Base-by-base conservation (phyloP, 2,113 vertebrate genomes). In the Lampris incognitus region DNA sequence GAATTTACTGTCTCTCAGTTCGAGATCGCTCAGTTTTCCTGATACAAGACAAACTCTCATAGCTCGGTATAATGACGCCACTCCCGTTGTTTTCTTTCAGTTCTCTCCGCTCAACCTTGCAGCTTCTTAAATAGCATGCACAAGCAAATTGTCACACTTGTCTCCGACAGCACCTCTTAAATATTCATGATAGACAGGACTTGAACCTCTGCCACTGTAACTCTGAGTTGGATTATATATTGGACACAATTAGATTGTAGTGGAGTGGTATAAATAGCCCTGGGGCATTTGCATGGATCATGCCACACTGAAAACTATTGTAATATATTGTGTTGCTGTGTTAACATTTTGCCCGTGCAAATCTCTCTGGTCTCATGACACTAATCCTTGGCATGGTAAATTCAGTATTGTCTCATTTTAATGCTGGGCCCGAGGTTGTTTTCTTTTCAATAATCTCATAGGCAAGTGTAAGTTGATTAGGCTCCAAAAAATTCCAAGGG, bases 151-250 rank as follows among this genome's bases (percentile, higher is more conserved):
- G 82, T 87, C 80, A 66, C 76, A 83, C 82, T 85, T 77, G 88
- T 91, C 85, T 69, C 72, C 40, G 68, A 78, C 70, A 3, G 36
- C 68, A 51, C 54, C 61, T 78, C 75, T 88, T 89, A 86, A 91
- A 90, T 92, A 92, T 93, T 92, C 82, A 92, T 93, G 79, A 77
- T 74, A 24, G 78, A 85, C 87, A 85, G 83, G 88, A 81, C 78
- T 88, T 87, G 91, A 91, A 87, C 87, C 69, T 75, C 74, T 89
- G 87, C 83, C 86, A 90, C 82, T 74, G 82, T 83, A 84, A 91
- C 89, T 89, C 90, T 91, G 85, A 90, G 90, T 84, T 90, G 87
- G 90, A 91, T 94, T 92, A 89, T 88, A 89, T 88, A 86, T 93
- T 84, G 84, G 79, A 91, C 87, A 91, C 91, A 92, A 93, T 93